A percentile compares a stretch with the other conserved stretches of the same genome.
phyloP scores from a whole-genome alignment of 2,888 invertebrate genomes.

The Ernsta delagoae region DNA sequence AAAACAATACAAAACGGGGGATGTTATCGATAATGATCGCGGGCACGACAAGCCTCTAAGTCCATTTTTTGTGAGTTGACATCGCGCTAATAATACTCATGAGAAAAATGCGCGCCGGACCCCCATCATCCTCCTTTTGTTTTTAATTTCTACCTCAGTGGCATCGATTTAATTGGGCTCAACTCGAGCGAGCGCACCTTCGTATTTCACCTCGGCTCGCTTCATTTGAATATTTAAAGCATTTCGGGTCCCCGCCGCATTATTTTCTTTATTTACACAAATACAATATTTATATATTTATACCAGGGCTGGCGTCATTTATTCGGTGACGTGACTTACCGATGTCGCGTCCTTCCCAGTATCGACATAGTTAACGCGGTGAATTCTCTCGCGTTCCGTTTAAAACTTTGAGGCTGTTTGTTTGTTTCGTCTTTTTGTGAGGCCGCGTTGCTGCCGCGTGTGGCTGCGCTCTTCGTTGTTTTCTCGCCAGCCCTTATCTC shows the following conservation, averaged over 20 bases:
- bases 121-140: constrained; percentile 82
- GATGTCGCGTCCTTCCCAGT: constrained; percentile 83
- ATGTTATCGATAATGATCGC: constrained; percentile 81
- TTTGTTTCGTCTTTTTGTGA: constrained; percentile 72
- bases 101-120: constrained; percentile 82
- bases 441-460: constrained; percentile 71
- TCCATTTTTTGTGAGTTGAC: constrained; percentile 82
- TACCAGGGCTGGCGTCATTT: constrained; percentile 79
- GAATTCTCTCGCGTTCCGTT: constrained; percentile 82
- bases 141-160: constrained; percentile 86
- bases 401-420: constrained; percentile 76
- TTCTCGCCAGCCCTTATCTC: constrained; percentile 81
- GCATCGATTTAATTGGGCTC: constrained; percentile 85
- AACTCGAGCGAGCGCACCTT: constrained; percentile 82
- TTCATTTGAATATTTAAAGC: constrained; percentile 85
- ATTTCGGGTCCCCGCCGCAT: constrained; percentile 78
- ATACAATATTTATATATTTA: constrained; percentile 81
- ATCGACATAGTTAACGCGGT: constrained; percentile 83
- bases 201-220: constrained; percentile 83
- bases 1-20: constrained; percentile 83
- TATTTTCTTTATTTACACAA: constrained; percentile 83
- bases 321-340: constrained; percentile 84
- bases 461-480: constrained; percentile 82
- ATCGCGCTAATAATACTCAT: constrained; percentile 85
- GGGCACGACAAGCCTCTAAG: constrained; percentile 76